These are phyloP conservation scores for Caenorhabditis elegans DNA, from an alignment of 1,140 invertebrate species.

Conservation along the genomic window WBcel235 BX284604.4:6106501-6107000, in stretches of 20 bases:
- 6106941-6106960: too few species aligned
- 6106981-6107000: too few species aligned
- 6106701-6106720: too few species aligned
- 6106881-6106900: too few species aligned
- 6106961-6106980: too few species aligned
- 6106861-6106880: too few species aligned
- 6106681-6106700: not conserved
- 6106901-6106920: too few species aligned
- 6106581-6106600: constrained; percentile 23
- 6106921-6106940: too few species aligned
- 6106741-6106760: not conserved
- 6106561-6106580: constrained; percentile 8
- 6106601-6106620: not conserved
- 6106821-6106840: not conserved
- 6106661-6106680: not conserved
- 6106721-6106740: too few species aligned
- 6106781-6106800: not conserved
- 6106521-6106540: not conserved
- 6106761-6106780: too few species aligned
- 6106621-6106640: constrained; percentile 6
- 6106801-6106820: not conserved
- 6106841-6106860: not conserved
- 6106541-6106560: too few species aligned
- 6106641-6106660: not conserved
- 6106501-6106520: constrained; percentile 76